Base-by-base conservation (phyloP, 1,140 invertebrate species). In the Philotrypesis tridentata region DNA sequence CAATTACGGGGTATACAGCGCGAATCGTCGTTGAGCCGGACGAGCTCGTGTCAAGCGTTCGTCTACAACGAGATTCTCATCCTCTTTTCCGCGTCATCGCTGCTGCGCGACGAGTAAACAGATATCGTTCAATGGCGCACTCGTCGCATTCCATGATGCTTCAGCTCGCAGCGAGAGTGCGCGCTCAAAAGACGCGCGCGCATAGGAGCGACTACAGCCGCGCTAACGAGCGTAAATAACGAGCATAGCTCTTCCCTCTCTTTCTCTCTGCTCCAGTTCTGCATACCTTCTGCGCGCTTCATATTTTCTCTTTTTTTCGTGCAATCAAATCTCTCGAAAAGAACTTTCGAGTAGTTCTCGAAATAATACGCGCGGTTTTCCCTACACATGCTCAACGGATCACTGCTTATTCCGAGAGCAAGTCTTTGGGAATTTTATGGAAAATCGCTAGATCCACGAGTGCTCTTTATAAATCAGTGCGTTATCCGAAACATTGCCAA, bases 51-150 rank as follows among this genome's bases (percentile, higher is more conserved):
- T 21, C 17, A 6, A n/a, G 8, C 61, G 61, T 29, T 65, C 61
- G 61, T 65, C 12, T 61, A 23, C 60, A 11, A n/a, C 23, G 17
- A 27, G 23, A n/a, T 27, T 4, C 12, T 27, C 71, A 33, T 11
- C 71, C 71, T 76, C 31, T 76, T 61, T 76, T 76, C 60, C 74
- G 25, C 60, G 74, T 76, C 74, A 31, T 31, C n/a, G n/a, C n/a
- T n/a, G n/a, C 43, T 43, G n/a, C 43, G 29, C n/a, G 61, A 27
- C 75, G 61, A 23, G 63, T 77, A 77, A 77, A 77, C 75, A 67
- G 75, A 77, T 77, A 77, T 77, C 65, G 75, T 77, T 77, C 75
- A 37, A 77, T 67, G 33, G n/a, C 23, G 7, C n/a, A 29, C 71
- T 73, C 43, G 71, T 73, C 71, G n/a, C n/a, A 73, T 73, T 73